These are phyloP conservation scores for Scleropages formosus DNA, from an alignment of 2,797 vertebrate species.

Conservation along the genomic window DNA sequence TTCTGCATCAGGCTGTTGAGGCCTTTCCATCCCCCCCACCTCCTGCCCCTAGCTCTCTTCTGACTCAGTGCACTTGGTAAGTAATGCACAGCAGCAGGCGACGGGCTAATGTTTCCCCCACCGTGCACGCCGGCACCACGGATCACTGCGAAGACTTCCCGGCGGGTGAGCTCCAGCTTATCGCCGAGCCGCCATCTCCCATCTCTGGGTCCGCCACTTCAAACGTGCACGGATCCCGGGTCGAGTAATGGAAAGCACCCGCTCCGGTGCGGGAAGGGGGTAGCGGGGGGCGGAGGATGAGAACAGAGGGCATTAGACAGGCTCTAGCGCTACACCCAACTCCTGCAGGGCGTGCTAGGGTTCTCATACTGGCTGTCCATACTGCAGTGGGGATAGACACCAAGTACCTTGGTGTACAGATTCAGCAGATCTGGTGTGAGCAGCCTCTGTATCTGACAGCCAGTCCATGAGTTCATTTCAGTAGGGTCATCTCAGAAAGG, in stretches of 20 bases:
- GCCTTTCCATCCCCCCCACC: background rate
- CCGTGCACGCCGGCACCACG: constrained; percentile 31
- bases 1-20: background rate
- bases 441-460: too few relatives aligned
- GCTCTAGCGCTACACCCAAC: constrained; percentile 31
- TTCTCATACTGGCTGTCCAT: too few relatives aligned
- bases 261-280: constrained; percentile 40
- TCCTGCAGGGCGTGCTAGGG: too few relatives aligned
- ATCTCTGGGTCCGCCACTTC: constrained; percentile 62
- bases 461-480: too few relatives aligned
- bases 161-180: constrained; percentile 55
- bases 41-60: background rate
- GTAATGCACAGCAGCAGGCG: constrained; percentile 21
- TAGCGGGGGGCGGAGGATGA: constrained; percentile 40
- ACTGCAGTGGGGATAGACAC: too few relatives aligned
- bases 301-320: constrained; percentile 31
- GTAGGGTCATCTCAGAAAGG: too few relatives aligned
- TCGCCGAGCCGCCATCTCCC: constrained; percentile 66
- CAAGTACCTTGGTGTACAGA: too few relatives aligned
- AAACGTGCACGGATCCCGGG: constrained; percentile 50
- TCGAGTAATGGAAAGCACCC: constrained; percentile 53
- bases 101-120: constrained; percentile 20
- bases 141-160: constrained; percentile 47
- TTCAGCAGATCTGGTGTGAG: too few relatives aligned
- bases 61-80: background rate